A percentile compares a stretch with the other conserved stretches of the same genome.
Conservation (phyloP, 2,888 invertebrate genomes). For the Molanna angustata region DNA sequence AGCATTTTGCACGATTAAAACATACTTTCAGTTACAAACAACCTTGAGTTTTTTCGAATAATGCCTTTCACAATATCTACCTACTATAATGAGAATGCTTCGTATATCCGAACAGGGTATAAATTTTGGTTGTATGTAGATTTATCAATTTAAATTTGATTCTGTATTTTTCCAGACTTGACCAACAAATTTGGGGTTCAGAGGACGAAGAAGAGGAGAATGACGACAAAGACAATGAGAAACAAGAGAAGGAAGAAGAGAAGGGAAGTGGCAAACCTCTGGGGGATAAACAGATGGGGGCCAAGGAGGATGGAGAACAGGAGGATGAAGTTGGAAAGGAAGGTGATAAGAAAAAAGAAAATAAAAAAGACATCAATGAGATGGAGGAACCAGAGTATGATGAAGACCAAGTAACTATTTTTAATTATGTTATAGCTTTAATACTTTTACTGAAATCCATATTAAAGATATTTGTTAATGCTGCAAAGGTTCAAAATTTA, state of each 20-base stretch:
- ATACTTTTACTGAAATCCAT: neutral
- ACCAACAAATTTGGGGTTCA: conserved; percentile 80
- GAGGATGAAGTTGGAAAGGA: conserved; percentile 55
- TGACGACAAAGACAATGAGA: conserved; percentile 53
- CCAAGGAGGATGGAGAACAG: conserved; percentile 64
- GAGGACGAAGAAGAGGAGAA: conserved; percentile 73
- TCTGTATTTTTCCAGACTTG: conserved; percentile 47
- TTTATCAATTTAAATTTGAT: neutral
- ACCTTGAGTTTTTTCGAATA: no score
- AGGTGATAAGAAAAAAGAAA: conserved; percentile 54
- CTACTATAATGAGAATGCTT: no score
- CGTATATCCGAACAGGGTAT: no score
- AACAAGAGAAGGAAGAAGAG: conserved; percentile 56
- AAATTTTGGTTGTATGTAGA: neutral
- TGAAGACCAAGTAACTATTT: conserved; percentile 64
- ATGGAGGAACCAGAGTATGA: conserved; percentile 77
- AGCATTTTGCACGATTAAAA: no score
- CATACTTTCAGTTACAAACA: no score
- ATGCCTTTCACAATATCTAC: no score
- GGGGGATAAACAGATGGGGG: conserved; percentile 70
- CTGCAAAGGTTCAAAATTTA: no score
- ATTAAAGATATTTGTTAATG: no score
- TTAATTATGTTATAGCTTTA: neutral
- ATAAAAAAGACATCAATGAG: conserved; percentile 74
- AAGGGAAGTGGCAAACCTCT: conserved; percentile 60